Evolutionary conservation across 2,888 invertebrate species (phyloP), one percentile per base, ranked within the genome.

Genomic region (Molanna angustata): DNA sequence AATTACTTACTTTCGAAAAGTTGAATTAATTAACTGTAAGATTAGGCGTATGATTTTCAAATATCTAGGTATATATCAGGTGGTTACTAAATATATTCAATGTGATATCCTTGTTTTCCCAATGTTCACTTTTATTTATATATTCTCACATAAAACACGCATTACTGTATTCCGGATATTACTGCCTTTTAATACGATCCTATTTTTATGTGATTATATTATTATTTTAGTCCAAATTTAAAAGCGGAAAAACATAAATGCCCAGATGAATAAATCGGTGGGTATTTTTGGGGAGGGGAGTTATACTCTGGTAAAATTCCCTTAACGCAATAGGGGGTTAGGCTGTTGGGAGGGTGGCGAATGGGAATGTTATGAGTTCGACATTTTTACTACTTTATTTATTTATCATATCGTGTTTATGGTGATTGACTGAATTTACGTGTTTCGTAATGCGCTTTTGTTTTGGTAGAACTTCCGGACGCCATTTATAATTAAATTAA

Each of bases 191-290:
- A 54, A 57, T 54, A 57, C 52, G 51, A 33, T 57, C 44, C 22
- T 20, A n/a, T 37, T 57, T 57, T 54, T 54, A 57, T 54, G 44
- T 31, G 46, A 53, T 56, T 57, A 51, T 54, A 42, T 54, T 57
- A n/a, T n/a, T n/a, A 51, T 57, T 52, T 48, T 45, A 52, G 52
- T 41, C 46, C 20, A 37, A 57, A 43, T 51, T 54, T 54, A 50
- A 54, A 56, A 44, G 57, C 50, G 50, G 49, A 47, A 54, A 51
- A 51, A 51, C 57, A 54, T 57, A 57, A 57, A 57, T 42, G 48
- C 39, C 22, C 39, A 31, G 47, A 35, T 35, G 39, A 56, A 39
- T 39, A 49, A 37, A 39, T n/a, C n/a, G n/a, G n/a, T n/a, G n/a
- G n/a, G n/a, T n/a, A n/a, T 52, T 17, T 20, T 11, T 7, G 11